A percentile compares a stretch with the other conserved stretches of the same genome.
Evolutionary conservation across 2,113 vertebrate species (phyloP).

Genomic region (Elaphurus davidianus): DNA sequence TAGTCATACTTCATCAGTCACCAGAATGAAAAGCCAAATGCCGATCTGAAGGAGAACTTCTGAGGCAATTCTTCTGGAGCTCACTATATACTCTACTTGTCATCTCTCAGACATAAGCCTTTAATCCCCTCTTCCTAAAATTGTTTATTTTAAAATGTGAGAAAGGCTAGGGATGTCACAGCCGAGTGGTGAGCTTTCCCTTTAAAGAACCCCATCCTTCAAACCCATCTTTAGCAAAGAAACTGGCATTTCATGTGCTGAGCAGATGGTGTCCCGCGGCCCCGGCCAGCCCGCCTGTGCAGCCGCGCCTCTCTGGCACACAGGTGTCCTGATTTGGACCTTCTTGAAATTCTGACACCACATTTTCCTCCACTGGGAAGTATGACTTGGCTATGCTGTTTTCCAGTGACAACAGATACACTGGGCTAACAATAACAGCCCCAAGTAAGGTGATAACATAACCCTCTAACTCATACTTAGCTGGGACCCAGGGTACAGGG

Average conservation of each 20-base stretch:
- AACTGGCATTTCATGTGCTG: conserved; percentile 78
- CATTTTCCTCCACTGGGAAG: conserved; percentile 45
- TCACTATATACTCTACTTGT: conserved; percentile 13
- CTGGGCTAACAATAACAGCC: not conserved
- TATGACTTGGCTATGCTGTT: conserved; percentile 55
- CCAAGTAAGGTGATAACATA: conserved; percentile 47
- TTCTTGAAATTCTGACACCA: conserved; percentile 64
- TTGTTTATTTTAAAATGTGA: conserved; percentile 71
- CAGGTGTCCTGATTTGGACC: conserved; percentile 69
- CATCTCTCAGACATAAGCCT: conserved; percentile 65
- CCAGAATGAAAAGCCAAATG: conserved; percentile 55
- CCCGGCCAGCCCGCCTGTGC: conserved; percentile 48
- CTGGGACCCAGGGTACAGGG: conserved; percentile 32
- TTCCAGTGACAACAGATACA: conserved; percentile 62
- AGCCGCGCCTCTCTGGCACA: conserved; percentile 65
- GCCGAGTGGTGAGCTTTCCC: conserved; percentile 71
- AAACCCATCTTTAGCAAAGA: conserved; percentile 73
- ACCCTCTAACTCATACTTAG: conserved; percentile 47
- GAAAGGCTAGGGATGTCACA: conserved; percentile 77
- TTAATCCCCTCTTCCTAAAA: conserved; percentile 74
- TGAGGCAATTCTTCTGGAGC: not conserved
- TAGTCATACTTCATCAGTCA: conserved; percentile 51
- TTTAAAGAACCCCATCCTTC: conserved; percentile 80
- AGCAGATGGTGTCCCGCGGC: conserved; percentile 69
- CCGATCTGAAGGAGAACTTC: conserved; percentile 43